A percentile compares a stretch with the other conserved stretches of the same genome.
Conservation (phyloP, 2,797 vertebrate species). For the Columba guinea region DNA sequence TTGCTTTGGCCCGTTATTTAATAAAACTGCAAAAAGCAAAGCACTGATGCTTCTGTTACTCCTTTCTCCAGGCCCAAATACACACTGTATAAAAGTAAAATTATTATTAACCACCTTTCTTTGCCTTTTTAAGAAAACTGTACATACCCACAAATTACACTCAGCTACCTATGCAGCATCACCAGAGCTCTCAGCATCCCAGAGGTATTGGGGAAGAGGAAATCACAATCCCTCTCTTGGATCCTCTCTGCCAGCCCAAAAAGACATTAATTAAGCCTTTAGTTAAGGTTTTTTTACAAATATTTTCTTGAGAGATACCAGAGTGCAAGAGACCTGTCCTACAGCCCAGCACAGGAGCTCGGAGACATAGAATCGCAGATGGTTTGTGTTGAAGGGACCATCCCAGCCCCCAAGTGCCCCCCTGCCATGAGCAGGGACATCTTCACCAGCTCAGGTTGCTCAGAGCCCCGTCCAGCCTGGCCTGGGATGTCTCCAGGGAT, state of each 20-base stretch:
- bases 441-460: no score
- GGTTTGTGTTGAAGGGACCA: no score
- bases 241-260: not conserved
- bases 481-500: no score
- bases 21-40: not conserved
- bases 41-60: not conserved
- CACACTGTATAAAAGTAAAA: not conserved
- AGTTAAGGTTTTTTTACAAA: not conserved
- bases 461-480: no score
- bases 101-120: rapidly evolving
- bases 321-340: not conserved
- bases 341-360: not conserved
- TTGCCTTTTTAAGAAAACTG: not conserved
- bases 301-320: not conserved
- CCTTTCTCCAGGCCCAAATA: not conserved
- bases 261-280: not conserved
- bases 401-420: no score
- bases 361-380: no score
- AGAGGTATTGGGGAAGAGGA: not conserved
- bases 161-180: not conserved
- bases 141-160: not conserved
- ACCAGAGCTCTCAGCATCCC: not conserved
- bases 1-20: not conserved
- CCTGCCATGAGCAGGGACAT: no score
- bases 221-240: not conserved